phyloP scores from a whole-genome alignment of 2,113 vertebrate species.

The Lampris megalopsis region DNA sequence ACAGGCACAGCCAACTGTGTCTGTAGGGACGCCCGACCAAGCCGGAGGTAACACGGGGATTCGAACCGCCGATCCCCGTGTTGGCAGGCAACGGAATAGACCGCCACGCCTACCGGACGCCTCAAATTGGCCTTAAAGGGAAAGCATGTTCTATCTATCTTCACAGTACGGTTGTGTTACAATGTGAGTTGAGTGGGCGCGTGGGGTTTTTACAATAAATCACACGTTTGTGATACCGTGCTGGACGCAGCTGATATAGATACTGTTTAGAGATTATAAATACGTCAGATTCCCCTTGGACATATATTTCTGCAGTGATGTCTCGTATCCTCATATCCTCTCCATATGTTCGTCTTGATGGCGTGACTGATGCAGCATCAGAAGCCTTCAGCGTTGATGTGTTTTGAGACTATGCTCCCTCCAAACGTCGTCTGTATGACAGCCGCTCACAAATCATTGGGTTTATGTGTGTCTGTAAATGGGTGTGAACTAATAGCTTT shows the following conservation, averaged over 20 bases:
- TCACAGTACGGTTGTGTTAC: too few relatives aligned
- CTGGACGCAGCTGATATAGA: not conserved
- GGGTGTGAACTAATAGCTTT: slow-evolving; percentile 14
- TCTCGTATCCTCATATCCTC: not conserved
- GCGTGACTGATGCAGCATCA: slow-evolving; percentile 6
- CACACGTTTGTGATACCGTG: too few relatives aligned
- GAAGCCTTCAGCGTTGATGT: slow-evolving; percentile 17
- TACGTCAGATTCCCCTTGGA: slow-evolving; percentile 4
- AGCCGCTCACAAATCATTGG: slow-evolving; percentile 7
- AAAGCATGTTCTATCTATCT: too few relatives aligned
- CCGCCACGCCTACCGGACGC: too few relatives aligned
- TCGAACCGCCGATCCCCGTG: too few relatives aligned
- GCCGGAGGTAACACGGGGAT: too few relatives aligned
- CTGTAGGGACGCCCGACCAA: too few relatives aligned
- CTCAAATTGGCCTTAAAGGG: too few relatives aligned
- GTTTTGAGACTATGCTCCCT: not conserved
- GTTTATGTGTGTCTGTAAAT: not conserved
- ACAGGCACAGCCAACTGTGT: too few relatives aligned
- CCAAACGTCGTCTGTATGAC: not conserved
- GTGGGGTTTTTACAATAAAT: too few relatives aligned
- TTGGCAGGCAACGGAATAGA: too few relatives aligned
- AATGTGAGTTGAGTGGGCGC: too few relatives aligned
- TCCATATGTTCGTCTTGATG: slow-evolving; percentile 9
- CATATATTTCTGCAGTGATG: slow-evolving; percentile 5
- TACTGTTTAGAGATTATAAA: slow-evolving; percentile 19